Evolutionary conservation across 2,888 invertebrate species (phyloP).

Genomic region (Ormyrus rosae): DNA sequence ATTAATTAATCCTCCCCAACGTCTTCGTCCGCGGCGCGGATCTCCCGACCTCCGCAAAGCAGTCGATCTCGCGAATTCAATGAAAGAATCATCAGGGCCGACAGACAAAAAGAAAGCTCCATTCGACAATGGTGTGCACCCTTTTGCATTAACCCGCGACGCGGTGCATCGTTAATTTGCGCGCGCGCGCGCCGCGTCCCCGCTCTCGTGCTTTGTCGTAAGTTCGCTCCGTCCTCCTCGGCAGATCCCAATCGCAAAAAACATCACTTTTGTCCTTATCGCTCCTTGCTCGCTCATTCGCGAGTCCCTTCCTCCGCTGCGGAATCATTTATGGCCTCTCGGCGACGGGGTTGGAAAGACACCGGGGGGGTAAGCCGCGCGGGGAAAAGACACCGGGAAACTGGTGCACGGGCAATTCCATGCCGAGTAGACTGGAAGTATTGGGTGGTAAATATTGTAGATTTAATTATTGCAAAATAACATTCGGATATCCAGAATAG

Average conservation of each 20-base stretch:
- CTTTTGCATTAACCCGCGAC: not conserved
- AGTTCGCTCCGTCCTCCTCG: not conserved
- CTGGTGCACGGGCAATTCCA: not conserved
- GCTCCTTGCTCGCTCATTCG: not conserved
- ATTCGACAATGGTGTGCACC: not conserved
- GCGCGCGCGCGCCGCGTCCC: not conserved
- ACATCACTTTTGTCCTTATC: conserved; percentile 24
- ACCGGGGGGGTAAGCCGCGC: not conserved
- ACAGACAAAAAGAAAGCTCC: not conserved
- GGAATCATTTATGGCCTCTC: conserved; percentile 5
- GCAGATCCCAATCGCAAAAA: conserved; percentile 14
- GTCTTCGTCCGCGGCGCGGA: no score
- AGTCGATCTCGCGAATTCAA: not conserved
- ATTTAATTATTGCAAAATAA: no score
- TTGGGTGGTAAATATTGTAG: no score
- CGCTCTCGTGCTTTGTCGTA: no score
- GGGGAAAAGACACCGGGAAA: not conserved
- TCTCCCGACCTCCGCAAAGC: no score
- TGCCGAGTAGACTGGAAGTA: no score
- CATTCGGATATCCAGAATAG: no score
- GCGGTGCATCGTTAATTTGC: conserved; percentile 2
- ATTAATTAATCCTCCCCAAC: no score
- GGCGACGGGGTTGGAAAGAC: not conserved
- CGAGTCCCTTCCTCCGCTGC: not conserved
- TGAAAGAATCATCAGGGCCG: conserved; percentile 13